These are phyloP conservation scores for Dicyrtoma fusca DNA, from an alignment of 2,888 invertebrate species.

Conservation along the genomic window DNA sequence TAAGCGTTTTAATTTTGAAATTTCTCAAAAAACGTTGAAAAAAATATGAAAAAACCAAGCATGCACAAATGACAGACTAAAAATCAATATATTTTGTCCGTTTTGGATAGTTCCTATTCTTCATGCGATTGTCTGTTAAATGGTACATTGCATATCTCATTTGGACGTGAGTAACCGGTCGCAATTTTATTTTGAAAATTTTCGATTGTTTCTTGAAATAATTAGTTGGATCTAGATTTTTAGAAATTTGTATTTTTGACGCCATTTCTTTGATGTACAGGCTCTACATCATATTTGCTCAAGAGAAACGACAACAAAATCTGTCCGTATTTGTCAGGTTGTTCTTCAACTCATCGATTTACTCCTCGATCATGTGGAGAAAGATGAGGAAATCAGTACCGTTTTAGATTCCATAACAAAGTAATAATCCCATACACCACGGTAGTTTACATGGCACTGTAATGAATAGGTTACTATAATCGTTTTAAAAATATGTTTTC, in stretches of 20 bases:
- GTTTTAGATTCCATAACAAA: slow-evolving; percentile 54
- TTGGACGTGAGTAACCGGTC: too few relatives aligned
- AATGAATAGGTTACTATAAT: background rate
- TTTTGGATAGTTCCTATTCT: too few relatives aligned
- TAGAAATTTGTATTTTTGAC: background rate
- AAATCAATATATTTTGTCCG: too few relatives aligned
- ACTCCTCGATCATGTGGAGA: slow-evolving; percentile 70
- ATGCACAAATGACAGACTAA: too few relatives aligned
- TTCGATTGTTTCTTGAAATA: too few relatives aligned
- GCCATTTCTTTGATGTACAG: slow-evolving; percentile 63
- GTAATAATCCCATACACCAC: too few relatives aligned
- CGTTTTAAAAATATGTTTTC: slow-evolving; percentile 11
- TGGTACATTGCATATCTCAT: too few relatives aligned
- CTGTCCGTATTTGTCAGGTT: slow-evolving; percentile 87
- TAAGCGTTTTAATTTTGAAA: too few relatives aligned
- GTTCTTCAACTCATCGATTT: slow-evolving; percentile 90
- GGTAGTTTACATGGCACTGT: background rate
- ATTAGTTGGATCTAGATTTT: background rate
- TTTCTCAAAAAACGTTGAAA: too few relatives aligned
- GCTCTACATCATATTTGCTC: slow-evolving; percentile 85
- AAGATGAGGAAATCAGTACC: slow-evolving; percentile 54
- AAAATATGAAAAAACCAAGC: too few relatives aligned
- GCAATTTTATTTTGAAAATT: too few relatives aligned
- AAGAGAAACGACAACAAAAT: slow-evolving; percentile 80
- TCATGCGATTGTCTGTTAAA: too few relatives aligned